phyloP scores from a whole-genome alignment of 2,888 invertebrate genomes.

The Ganaspis brasiliensis region DNA sequence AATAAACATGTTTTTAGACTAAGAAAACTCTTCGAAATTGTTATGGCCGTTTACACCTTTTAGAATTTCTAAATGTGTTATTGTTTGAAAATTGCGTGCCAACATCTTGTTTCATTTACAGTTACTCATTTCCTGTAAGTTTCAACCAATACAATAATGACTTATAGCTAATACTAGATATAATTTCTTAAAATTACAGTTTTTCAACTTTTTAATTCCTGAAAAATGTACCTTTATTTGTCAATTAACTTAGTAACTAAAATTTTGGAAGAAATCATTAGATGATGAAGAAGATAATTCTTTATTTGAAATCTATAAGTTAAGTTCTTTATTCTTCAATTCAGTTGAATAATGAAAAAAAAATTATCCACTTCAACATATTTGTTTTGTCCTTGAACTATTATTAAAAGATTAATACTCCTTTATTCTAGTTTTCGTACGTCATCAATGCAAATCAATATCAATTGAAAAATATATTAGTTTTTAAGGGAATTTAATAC shows the following conservation, averaged over 20 bases:
- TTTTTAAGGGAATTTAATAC: slow-evolving; percentile 13
- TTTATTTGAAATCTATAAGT: too few relatives aligned
- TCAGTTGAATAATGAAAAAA: background rate
- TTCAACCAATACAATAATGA: background rate
- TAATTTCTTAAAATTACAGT: background rate
- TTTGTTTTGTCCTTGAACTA: slow-evolving; percentile 23
- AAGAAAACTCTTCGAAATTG: background rate
- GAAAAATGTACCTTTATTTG: too few relatives aligned
- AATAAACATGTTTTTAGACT: background rate
- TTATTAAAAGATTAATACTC: slow-evolving; percentile 21
- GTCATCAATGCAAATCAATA: background rate
- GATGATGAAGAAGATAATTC: too few relatives aligned
- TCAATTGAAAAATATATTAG: slow-evolving; percentile 39
- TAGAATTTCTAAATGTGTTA: background rate
- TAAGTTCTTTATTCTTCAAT: too few relatives aligned
- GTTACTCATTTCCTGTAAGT: slow-evolving; percentile 16
- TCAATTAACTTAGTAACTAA: too few relatives aligned
- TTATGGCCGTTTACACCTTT: background rate
- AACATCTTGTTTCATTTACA: background rate
- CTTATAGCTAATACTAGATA: background rate
- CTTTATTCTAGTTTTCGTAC: background rate
- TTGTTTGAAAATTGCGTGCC: slow-evolving; percentile 21
- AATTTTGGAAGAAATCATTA: too few relatives aligned
- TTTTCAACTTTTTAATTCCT: too few relatives aligned
- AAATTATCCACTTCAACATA: background rate